phyloP scores from a whole-genome alignment of 2,113 vertebrate genomes.

The Monarcha castaneiventris region DNA sequence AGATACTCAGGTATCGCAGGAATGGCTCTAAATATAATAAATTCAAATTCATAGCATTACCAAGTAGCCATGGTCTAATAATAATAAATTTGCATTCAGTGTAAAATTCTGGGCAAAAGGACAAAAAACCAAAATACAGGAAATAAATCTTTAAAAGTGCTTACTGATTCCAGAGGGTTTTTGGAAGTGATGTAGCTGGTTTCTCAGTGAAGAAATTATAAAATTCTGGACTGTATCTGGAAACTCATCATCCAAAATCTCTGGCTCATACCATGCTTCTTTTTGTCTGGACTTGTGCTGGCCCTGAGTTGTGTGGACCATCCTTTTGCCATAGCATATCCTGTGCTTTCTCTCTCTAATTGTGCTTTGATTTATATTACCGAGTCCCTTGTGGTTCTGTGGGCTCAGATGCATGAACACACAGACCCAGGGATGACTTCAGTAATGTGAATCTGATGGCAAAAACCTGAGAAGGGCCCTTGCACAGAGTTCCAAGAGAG shows the following conservation, averaged over 20 bases:
- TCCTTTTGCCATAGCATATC: neutral
- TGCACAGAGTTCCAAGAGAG: too few species aligned
- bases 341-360: neutral
- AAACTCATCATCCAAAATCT: neutral
- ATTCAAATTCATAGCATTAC: neutral
- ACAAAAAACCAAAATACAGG: neutral
- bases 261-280: neutral
- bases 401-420: too few species aligned
- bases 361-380: neutral
- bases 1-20: neutral
- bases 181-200: neutral
- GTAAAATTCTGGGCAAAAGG: neutral
- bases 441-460: too few species aligned
- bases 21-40: conserved; percentile 1
- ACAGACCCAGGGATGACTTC: too few species aligned
- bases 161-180: neutral
- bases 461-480: too few species aligned
- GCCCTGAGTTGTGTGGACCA: neutral
- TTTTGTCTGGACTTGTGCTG: neutral
- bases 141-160: neutral
- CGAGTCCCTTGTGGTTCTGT: too few species aligned
- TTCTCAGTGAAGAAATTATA: neutral
- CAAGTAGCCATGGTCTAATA: neutral
- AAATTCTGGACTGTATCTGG: neutral
- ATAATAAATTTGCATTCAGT: neutral